Conservation (phyloP, 2,797 vertebrate genomes). For the Molothrus aeneus region DNA sequence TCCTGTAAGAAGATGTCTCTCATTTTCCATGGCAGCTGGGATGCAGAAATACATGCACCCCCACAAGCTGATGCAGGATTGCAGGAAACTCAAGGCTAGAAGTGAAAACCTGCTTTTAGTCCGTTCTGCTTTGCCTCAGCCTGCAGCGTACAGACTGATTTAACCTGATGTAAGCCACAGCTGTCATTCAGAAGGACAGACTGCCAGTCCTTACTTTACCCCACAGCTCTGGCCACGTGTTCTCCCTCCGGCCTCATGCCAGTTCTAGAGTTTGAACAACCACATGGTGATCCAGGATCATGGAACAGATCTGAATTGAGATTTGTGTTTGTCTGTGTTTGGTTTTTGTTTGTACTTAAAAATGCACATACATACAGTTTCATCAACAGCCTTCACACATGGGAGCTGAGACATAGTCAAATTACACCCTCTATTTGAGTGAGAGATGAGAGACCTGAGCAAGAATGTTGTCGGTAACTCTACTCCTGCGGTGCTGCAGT, state of each 20-base stretch:
- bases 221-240: not conserved
- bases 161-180: conserved; percentile 49
- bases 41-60: not conserved
- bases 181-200: conserved; percentile 62
- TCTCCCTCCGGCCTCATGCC: not conserved
- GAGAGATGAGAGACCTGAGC: conserved; percentile 63
- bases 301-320: not conserved
- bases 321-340: not conserved
- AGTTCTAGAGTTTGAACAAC: not conserved
- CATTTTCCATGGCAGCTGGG: not conserved
- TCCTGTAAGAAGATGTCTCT: not conserved
- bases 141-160: not conserved
- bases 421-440: conserved; percentile 70
- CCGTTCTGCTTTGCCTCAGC: conserved; percentile 16
- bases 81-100: conserved; percentile 1
- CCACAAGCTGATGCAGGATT: not conserved
- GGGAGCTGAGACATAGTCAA: conserved; percentile 56
- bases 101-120: conserved; percentile 46
- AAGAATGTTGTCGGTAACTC: conserved; percentile 60
- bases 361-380: not conserved
- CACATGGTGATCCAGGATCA: not conserved
- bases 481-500: not conserved
- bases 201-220: conserved; percentile 53
- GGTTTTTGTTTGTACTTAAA: conserved; percentile 10
- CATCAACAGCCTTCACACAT: conserved; percentile 37